Base-by-base conservation (phyloP, 2,888 invertebrate species). In the Slavum lentiscoides region DNA sequence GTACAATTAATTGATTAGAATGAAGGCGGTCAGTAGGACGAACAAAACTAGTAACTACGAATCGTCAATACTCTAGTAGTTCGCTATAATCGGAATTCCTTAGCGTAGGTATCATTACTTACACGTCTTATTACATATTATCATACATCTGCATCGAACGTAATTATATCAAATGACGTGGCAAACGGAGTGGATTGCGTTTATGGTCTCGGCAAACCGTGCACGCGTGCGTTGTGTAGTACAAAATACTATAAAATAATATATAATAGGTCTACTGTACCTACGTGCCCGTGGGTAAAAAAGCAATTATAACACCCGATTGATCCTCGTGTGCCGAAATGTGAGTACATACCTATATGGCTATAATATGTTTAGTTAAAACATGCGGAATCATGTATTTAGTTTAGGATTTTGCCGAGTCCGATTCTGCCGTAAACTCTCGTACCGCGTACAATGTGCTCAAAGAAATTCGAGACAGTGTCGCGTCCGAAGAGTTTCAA, bases 101-200 rank as follows among this genome's bases (percentile, higher is more conserved):
- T 30, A 30, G 30, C 30, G 30, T 30, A 30, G 30, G 30, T 30
- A 30, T 30, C 30, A 30, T 30, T 30, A 30, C 49, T 19, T 69
- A 17, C n/a, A 21, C 11, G 49, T 49, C 8, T 49, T 15, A 49
- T 49, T 11, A 49, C 13, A 49, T 49, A 49, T 13, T 11, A 43
- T 9, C 6, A 43, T 49, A 49, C 13, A 19, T 64, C 1, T 61
- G 2, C 4, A 30, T 69, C 59, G 15, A 39, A 43, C 43, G 62
- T 74, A 74, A 74, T 74, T 74, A 74, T 74, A 74, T 66, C 55
- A 58, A 55, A 23, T 75, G 75, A 75, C 75, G 67, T 75, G 39
- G 75, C 75, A 75, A 17, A 58, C 75, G 11, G 49, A 30, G 30
- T 30, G 30, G 8, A 9, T 66, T 0, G 21, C n/a, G n/a, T 74